phyloP scores from a whole-genome alignment of 2,797 vertebrate species.

The Sciurus vulgaris region DNA sequence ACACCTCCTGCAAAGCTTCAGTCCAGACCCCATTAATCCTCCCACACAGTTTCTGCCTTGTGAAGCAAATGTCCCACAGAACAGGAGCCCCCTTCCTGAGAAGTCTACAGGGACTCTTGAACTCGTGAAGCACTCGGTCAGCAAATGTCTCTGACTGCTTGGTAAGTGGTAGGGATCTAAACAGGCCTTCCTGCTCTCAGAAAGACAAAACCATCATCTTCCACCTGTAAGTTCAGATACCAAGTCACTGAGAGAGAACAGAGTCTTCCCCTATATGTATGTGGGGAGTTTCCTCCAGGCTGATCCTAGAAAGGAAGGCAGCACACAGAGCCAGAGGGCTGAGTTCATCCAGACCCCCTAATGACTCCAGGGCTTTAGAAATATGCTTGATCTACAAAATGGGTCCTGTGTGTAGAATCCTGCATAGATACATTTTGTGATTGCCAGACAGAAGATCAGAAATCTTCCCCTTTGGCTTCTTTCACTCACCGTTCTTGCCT shows the following conservation, averaged over 20 bases:
- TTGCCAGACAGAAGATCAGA: not conserved
- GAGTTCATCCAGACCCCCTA: not conserved
- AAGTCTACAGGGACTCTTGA: accelerated
- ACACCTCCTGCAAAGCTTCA: not conserved
- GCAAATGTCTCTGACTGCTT: not conserved
- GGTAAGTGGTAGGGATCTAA: not conserved
- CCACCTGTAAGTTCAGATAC: not conserved
- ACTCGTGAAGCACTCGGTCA: accelerated
- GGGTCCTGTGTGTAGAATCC: not conserved
- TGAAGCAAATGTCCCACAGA: no score
- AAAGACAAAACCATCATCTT: not conserved
- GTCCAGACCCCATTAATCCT: not conserved
- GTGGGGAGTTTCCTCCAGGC: not conserved
- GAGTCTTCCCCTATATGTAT: no score
- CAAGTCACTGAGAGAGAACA: not conserved
- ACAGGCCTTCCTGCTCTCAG: not conserved
- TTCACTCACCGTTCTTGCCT: not conserved
- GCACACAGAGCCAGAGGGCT: not conserved
- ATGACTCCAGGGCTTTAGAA: not conserved
- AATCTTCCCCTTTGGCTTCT: not conserved
- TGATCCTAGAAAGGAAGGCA: not conserved
- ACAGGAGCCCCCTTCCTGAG: not conserved
- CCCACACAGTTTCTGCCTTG: not conserved
- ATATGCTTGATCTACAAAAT: not conserved
- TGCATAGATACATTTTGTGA: not conserved